A percentile compares a stretch with the other conserved stretches of the same genome.
phyloP scores from a whole-genome alignment of 2,888 invertebrate genomes.

The Machimus atricapillus region DNA sequence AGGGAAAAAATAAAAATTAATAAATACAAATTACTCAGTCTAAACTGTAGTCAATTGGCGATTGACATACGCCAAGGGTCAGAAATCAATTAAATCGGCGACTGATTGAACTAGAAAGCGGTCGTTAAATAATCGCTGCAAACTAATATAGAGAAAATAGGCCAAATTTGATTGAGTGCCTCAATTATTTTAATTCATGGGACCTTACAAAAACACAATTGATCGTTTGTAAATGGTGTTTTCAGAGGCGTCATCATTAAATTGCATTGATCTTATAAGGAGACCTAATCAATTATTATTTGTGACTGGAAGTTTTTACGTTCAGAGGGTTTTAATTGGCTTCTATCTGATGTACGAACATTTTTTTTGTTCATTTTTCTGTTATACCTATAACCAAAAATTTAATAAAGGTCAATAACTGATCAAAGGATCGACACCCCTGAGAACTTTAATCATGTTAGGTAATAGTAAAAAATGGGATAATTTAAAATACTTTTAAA shows the following conservation, averaged over 20 bases:
- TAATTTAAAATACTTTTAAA: neutral
- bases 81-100: constrained; percentile 22
- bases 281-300: neutral
- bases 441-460: neutral
- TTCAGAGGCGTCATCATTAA: neutral
- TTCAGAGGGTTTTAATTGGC: neutral
- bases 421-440: neutral
- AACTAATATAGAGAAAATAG: constrained; percentile 16
- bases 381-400: neutral
- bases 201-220: neutral
- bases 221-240: neutral
- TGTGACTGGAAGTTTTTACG: neutral
- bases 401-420: neutral
- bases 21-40: neutral
- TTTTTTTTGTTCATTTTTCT: neutral
- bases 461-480: neutral
- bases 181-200: neutral
- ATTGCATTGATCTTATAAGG: neutral
- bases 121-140: neutral
- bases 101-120: constrained; percentile 29
- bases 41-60: neutral
- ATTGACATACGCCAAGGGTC: constrained; percentile 14
- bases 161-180: constrained; percentile 25
- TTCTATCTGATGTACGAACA: neutral
- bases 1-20: neutral